Percentiles rank a stretch among this genome's conserved stretches.
Evolutionary conservation across 2,888 invertebrate genomes (phyloP).

Genomic region (Ptychoptera albimana): DNA sequence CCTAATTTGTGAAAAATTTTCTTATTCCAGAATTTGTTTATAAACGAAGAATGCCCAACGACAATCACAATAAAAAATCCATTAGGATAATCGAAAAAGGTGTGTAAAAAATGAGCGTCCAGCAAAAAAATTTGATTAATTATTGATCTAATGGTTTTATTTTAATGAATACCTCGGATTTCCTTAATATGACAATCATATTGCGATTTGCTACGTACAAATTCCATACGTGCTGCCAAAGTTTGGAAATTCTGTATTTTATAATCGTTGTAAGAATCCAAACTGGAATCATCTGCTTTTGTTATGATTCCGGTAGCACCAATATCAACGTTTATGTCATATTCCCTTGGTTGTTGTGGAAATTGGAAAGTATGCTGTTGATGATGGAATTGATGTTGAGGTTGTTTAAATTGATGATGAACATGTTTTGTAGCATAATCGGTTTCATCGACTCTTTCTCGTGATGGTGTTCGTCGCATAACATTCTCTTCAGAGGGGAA

Average conservation of each 20-base stretch:
- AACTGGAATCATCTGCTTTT: neutral
- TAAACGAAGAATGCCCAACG: no score
- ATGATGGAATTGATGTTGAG: conserved; percentile 6
- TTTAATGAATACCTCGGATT: conserved; percentile 51
- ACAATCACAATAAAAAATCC: no score
- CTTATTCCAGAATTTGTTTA: no score
- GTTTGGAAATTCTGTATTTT: conserved; percentile 37
- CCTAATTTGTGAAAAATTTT: no score
- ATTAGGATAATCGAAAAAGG: no score
- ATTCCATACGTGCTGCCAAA: conserved; percentile 50
- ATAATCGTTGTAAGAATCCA: neutral
- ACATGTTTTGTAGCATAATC: neutral
- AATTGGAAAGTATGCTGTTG: conserved; percentile 11
- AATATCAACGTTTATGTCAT: no score
- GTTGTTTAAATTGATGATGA: conserved; percentile 6
- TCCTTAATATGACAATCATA: conserved; percentile 76
- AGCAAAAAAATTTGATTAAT: no score
- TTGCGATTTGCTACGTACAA: conserved; percentile 61
- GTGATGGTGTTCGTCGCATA: conserved; percentile 15
- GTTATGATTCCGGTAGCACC: neutral
- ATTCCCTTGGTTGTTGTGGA: no score
- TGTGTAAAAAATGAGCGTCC: no score
- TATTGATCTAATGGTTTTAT: no score
- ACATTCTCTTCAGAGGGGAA: conserved; percentile 32
- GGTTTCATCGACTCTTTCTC: conserved; percentile 2